These are phyloP conservation scores for Scaptomyza pallida DNA, from an alignment of 1,140 invertebrate species.

Conservation along the genomic window DNA sequence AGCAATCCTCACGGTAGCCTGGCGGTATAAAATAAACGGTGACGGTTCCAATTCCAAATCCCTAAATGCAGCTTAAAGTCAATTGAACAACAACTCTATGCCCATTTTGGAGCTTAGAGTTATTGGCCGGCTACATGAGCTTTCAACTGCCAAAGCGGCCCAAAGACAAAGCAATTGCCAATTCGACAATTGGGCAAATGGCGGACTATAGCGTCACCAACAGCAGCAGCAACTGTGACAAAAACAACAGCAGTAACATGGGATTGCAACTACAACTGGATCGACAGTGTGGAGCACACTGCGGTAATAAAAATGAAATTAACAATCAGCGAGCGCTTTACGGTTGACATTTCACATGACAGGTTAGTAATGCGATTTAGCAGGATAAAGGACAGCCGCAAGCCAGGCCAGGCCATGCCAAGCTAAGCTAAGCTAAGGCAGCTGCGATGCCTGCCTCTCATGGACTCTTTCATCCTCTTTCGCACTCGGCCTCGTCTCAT, in stretches of 20 bases:
- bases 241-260: constrained; percentile 14
- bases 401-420: constrained; percentile 15
- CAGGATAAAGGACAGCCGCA: constrained; percentile 80
- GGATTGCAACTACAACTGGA: constrained; percentile 11
- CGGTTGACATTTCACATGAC: constrained; percentile 84
- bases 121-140: constrained; percentile 9
- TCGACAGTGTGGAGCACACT: constrained; percentile 7
- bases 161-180: constrained; percentile 56
- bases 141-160: constrained; percentile 13
- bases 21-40: neutral
- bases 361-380: constrained; percentile 84
- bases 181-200: constrained; percentile 51
- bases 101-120: constrained; percentile 56
- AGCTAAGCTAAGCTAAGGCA: constrained; percentile 25
- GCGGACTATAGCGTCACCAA: too few species aligned
- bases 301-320: constrained; percentile 80
- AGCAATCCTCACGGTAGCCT: neutral
- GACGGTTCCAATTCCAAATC: constrained; percentile 5
- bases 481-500: neutral
- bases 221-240: constrained; percentile 11
- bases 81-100: constrained; percentile 35
- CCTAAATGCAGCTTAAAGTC: constrained; percentile 44
- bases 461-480: neutral
- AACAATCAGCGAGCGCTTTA: constrained; percentile 83
- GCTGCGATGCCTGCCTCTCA: constrained; percentile 10